A percentile compares a stretch with the other conserved stretches of the same genome.
Evolutionary conservation across 2,797 vertebrate genomes (phyloP).

Genomic region (Parauchenoglanis ngamensis): DNA sequence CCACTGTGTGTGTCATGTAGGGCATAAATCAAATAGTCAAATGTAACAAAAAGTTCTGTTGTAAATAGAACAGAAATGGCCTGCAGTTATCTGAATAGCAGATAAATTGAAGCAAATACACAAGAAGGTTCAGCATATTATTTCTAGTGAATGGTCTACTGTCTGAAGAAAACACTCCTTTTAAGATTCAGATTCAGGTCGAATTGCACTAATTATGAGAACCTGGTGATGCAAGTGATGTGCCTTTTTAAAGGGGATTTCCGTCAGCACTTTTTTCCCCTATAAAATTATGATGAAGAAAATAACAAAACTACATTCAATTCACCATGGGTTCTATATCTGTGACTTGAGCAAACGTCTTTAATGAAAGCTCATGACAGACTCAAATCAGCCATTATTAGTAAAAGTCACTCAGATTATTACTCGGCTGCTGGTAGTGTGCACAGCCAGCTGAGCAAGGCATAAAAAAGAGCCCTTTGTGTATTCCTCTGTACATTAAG

Average conservation of each 20-base stretch:
- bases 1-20: slow-evolving; percentile 6
- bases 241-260: slow-evolving; percentile 44
- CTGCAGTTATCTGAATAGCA: slow-evolving; percentile 8
- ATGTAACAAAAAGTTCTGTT: slow-evolving; percentile 36
- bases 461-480: slow-evolving; percentile 63
- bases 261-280: slow-evolving; percentile 1
- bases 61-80: slow-evolving; percentile 18
- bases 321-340: slow-evolving; percentile 35
- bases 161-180: background rate
- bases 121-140: background rate
- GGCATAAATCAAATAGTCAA: slow-evolving; percentile 31
- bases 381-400: slow-evolving; percentile 59
- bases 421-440: slow-evolving; percentile 52
- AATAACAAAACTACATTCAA: slow-evolving; percentile 39
- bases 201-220: background rate
- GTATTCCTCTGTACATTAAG: slow-evolving; percentile 63
- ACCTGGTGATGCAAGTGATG: slow-evolving; percentile 44
- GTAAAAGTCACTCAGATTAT: slow-evolving; percentile 62
- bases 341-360: slow-evolving; percentile 59
- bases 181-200: background rate
- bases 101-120: slow-evolving; percentile 2
- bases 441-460: slow-evolving; percentile 60
- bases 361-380: slow-evolving; percentile 62
- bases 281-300: slow-evolving; percentile 21
- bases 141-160: background rate